Base-by-base conservation (phyloP, 1,140 invertebrate genomes). In the Musca vetustissima region DNA sequence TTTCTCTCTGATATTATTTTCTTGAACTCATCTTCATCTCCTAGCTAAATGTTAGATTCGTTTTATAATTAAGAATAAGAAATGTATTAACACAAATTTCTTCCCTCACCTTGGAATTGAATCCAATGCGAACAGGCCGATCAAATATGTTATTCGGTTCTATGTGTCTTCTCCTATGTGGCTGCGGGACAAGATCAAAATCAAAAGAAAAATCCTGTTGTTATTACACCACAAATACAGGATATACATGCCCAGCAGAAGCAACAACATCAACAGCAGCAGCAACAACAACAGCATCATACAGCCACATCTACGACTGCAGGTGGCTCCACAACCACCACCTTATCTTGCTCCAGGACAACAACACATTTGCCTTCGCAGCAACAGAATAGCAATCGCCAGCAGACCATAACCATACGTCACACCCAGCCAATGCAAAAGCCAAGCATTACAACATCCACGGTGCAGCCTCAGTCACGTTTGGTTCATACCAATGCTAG, bases 121-220 rank as follows among this genome's bases (percentile, higher is more conserved):
- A n/a, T n/a, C 19, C 24, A 4, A 28, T 59, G 11, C 4, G 4
- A 57, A 19, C 86, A 99, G 97, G 96, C 97, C 80, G 95, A 98
- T 85, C 96, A 99, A 84, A 99, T 99, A 77, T 99, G 97, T 84
- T 99, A 99, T 85, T 95, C 98, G 74, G 97, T 99, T 49, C 87
- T 99, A 71, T 99, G 98, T 88, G 95, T 99, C 69, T 99, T 99
- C 85, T 99, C 97, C 17, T 99, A 98, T 85, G 90, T 98, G 76
- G 97, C 96, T 50, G 97, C 97, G 53, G 95, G 95, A 1, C 87
- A 89, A 69, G 91, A 90, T 70, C 88, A 90, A 81, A 79, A 65
- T 74, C 57, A 80, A 70, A 82, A 78, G 73, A 78, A 76, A 67
- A 74, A 77, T 67, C 72, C 79, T 13, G 72, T 77, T 15, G 74